Conservation (phyloP, 2,797 vertebrate species). For the Propithecus deckenii region DNA sequence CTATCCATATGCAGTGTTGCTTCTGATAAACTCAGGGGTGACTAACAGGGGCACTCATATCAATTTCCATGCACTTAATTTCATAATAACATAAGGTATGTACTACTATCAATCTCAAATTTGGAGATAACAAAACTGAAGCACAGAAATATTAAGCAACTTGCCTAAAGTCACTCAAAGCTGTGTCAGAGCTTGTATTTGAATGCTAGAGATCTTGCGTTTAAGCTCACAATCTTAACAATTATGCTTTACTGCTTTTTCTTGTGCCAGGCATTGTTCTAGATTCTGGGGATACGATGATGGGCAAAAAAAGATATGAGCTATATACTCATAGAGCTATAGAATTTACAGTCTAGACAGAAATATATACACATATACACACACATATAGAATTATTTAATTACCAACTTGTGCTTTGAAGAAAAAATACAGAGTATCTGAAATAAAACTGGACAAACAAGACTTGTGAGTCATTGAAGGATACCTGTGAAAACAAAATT, state of each 20-base stretch:
- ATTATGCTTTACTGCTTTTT: background rate
- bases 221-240: background rate
- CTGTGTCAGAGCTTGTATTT: background rate
- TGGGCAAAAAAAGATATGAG: background rate
- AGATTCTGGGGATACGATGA: background rate
- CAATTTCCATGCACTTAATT: background rate
- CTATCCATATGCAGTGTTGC: background rate
- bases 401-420: background rate
- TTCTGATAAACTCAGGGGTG: background rate
- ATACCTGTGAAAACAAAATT: background rate
- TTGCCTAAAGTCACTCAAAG: background rate
- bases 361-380: background rate
- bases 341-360: background rate
- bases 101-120: background rate
- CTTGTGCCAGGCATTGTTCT: background rate
- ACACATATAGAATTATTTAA: background rate
- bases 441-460: background rate
- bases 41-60: background rate
- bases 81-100: background rate
- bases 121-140: background rate
- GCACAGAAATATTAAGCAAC: background rate
- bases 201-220: background rate
- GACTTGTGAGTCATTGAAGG: background rate
- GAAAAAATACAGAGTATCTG: background rate
- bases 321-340: background rate